A percentile compares a stretch with the other conserved stretches of the same genome.
Evolutionary conservation across 2,113 vertebrate genomes (phyloP).

Genomic region (Pagrus major): DNA sequence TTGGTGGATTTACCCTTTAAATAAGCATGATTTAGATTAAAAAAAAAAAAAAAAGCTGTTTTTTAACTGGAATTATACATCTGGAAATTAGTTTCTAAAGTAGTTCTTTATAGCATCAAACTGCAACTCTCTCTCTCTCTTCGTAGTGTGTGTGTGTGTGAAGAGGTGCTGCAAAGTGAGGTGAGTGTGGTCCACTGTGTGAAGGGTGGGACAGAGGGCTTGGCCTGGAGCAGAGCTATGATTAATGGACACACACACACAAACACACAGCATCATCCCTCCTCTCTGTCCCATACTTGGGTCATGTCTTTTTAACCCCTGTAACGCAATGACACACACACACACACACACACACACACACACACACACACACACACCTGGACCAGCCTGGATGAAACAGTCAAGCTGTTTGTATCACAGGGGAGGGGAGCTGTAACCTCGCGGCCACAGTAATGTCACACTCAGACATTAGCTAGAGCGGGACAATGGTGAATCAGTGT

Average conservation of each 20-base stretch:
- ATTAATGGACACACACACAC: conserved; percentile 73
- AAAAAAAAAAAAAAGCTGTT: too few species aligned
- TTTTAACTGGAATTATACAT: background rate
- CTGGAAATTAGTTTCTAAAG: background rate
- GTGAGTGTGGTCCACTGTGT: conserved; percentile 73
- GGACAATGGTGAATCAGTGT: conserved; percentile 47
- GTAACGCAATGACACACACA: conserved; percentile 56
- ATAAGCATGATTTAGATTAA: background rate
- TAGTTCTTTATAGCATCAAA: background rate
- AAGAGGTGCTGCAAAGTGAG: conserved; percentile 26
- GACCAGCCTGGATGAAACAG: conserved; percentile 25
- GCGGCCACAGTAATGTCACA: conserved; percentile 33
- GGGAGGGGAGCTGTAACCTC: conserved; percentile 35
- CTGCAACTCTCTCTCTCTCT: background rate
- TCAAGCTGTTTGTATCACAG: conserved; percentile 42
- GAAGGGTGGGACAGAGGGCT: conserved; percentile 68
- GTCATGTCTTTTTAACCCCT: conserved; percentile 77
- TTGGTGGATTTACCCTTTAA: too few species aligned
- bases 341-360: conserved; percentile 50
- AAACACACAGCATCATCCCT: conserved; percentile 62
- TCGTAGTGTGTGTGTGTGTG: conserved; percentile 21
- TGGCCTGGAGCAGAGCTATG: conserved; percentile 65
- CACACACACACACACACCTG: conserved; percentile 62
- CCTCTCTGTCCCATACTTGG: conserved; percentile 42
- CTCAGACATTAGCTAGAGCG: conserved; percentile 53